phyloP scores from a whole-genome alignment of 1,140 invertebrate genomes.

The Pogonus chalceus region DNA sequence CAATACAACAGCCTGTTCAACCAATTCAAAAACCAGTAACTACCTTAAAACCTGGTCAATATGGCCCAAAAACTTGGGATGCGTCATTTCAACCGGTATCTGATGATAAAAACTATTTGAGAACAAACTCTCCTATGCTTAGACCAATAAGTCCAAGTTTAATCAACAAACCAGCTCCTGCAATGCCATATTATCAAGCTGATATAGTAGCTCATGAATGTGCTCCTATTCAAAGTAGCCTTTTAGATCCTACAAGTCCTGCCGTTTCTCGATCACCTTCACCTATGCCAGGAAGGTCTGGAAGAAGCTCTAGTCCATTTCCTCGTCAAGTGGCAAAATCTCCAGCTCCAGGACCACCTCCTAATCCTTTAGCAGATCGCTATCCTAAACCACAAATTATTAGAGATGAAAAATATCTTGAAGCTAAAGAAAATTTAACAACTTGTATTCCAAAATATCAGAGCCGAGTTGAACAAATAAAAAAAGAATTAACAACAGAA shows the following conservation, averaged over 20 bases:
- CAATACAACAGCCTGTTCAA: constrained; percentile 42
- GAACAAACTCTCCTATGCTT: constrained; percentile 19
- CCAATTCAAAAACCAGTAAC: constrained; percentile 20
- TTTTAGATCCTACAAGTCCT: constrained; percentile 44
- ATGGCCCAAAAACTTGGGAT: background rate
- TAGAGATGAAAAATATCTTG: constrained; percentile 15
- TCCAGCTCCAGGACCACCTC: constrained; percentile 48
- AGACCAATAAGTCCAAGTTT: constrained; percentile 48
- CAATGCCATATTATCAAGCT: constrained; percentile 55
- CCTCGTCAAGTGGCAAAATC: constrained; percentile 31
- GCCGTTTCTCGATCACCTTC: constrained; percentile 47
- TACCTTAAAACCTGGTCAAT: background rate
- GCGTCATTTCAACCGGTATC: constrained; percentile 48
- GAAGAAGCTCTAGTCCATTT: constrained; percentile 35
- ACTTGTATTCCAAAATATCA: constrained; percentile 28
- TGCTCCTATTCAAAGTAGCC: constrained; percentile 40
- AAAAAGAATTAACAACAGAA: constrained; percentile 5
- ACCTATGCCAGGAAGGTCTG: constrained; percentile 28
- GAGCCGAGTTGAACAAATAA: constrained; percentile 18
- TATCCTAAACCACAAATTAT: constrained; percentile 20
- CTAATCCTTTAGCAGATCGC: constrained; percentile 40
- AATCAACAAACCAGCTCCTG: constrained; percentile 53
- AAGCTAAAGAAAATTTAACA: constrained; percentile 25
- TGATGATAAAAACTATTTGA: constrained; percentile 34
- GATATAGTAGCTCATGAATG: constrained; percentile 50